phyloP scores from a whole-genome alignment of 2,113 vertebrate genomes.

The Anas platyrhynchos region DNA sequence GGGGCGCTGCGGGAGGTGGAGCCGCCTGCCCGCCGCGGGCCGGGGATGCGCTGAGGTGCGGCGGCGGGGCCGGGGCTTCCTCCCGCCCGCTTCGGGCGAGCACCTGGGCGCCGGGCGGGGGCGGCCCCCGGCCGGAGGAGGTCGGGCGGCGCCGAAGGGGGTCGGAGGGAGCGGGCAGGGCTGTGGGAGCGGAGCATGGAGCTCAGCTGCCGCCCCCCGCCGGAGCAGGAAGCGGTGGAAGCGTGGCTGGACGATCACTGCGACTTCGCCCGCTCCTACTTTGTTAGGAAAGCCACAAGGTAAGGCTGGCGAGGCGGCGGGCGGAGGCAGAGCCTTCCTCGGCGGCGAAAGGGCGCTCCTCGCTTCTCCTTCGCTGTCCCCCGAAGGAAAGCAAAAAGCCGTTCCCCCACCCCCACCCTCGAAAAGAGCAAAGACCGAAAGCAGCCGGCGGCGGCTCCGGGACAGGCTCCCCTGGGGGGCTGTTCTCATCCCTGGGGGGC shows the following conservation, averaged over 20 bases:
- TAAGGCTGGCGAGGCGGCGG: constrained; percentile 62
- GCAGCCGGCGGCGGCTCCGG: neutral
- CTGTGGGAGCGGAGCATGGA: constrained; percentile 75
- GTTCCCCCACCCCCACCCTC: neutral
- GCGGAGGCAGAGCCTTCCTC: neutral
- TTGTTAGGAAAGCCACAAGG: constrained; percentile 91
- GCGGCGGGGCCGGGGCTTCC: neutral
- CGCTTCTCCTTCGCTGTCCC: neutral
- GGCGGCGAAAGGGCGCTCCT: neutral
- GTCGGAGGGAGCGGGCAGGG: too few relatives aligned
- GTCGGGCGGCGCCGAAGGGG: neutral
- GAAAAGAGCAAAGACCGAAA: neutral
- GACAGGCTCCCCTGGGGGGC: too few relatives aligned
- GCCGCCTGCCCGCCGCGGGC: neutral
- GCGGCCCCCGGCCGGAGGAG: neutral
- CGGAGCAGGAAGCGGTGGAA: constrained; percentile 83
- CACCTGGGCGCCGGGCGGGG: neutral
- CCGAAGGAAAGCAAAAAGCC: neutral
- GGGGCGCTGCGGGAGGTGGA: constrained; percentile 10
- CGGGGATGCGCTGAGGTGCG: neutral
- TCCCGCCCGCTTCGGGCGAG: neutral
- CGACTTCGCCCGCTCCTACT: constrained; percentile 92
- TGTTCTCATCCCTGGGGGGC: too few relatives aligned
- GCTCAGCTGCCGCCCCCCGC: constrained; percentile 49
- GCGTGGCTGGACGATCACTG: constrained; percentile 95